Conservation (phyloP, 2,797 vertebrate species). For the Xenops minutus region DNA sequence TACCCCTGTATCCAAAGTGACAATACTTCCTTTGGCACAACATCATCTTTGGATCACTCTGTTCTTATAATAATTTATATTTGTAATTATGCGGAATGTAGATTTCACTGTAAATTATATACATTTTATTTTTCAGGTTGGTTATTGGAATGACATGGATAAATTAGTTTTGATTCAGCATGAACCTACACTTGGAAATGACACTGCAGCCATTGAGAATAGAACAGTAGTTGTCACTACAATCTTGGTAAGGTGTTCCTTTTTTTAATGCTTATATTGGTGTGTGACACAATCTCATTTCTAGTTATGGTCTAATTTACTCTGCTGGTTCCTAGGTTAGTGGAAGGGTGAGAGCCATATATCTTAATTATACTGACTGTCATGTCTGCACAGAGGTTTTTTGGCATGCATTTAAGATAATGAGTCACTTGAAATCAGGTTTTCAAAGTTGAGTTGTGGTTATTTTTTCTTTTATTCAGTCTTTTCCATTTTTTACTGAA, state of each 20-base stretch:
- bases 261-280: conserved; percentile 32
- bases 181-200: conserved; percentile 89
- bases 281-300: conserved; percentile 2
- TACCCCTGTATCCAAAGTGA: accelerated
- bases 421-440: not conserved
- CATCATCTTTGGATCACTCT: not conserved
- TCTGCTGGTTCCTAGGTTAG: not conserved
- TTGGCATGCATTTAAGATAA: not conserved
- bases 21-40: not conserved
- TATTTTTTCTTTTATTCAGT: not conserved
- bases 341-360: not conserved
- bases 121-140: conserved; percentile 82
- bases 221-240: conserved; percentile 97
- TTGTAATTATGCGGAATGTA: not conserved
- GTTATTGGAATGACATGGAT: conserved; percentile 98
- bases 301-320: conserved; percentile 37
- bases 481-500: conserved; percentile 5
- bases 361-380: conserved; percentile 6
- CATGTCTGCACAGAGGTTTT: conserved; percentile 20
- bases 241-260: conserved; percentile 90
- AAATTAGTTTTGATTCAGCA: conserved; percentile 96
- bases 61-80: not conserved
- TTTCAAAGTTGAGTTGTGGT: not conserved
- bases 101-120: not conserved
- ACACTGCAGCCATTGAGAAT: conserved; percentile 92